These are phyloP conservation scores for Lacerta viridis DNA, from an alignment of 2,797 vertebrate species.

Conservation along the genomic window DNA sequence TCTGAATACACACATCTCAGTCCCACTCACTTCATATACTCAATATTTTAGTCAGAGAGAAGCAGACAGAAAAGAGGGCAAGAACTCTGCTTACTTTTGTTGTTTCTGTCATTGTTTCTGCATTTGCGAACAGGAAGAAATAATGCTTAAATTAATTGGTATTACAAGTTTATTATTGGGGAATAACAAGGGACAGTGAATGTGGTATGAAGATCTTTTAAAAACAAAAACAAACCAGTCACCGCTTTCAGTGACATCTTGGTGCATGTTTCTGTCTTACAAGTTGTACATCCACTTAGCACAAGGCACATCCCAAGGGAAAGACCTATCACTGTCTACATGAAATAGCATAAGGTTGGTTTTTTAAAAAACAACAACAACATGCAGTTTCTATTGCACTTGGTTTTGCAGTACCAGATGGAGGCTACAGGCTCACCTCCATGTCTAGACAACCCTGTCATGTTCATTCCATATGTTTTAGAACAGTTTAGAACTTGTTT, in stretches of 20 bases:
- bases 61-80: neutral
- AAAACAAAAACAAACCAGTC: neutral
- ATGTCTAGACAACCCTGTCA: neutral
- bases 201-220: no score
- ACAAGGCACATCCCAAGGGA: constrained; percentile 6
- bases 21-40: neutral
- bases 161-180: neutral
- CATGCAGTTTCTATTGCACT: neutral
- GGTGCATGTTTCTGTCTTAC: neutral
- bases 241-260: neutral
- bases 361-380: neutral
- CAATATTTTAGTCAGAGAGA: neutral
- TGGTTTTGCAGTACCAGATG: neutral
- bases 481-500: constrained; percentile 7
- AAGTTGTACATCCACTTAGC: neutral
- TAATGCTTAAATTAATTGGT: neutral
- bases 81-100: neutral
- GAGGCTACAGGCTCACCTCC: neutral
- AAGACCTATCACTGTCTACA: neutral
- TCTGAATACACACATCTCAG: neutral
- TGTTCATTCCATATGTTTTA: neutral
- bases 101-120: neutral
- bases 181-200: neutral
- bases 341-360: neutral
- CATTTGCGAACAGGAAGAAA: no score